These are phyloP conservation scores for Brachionus koreanus DNA, from an alignment of 1,140 invertebrate genomes.

Conservation along the genomic window DNA sequence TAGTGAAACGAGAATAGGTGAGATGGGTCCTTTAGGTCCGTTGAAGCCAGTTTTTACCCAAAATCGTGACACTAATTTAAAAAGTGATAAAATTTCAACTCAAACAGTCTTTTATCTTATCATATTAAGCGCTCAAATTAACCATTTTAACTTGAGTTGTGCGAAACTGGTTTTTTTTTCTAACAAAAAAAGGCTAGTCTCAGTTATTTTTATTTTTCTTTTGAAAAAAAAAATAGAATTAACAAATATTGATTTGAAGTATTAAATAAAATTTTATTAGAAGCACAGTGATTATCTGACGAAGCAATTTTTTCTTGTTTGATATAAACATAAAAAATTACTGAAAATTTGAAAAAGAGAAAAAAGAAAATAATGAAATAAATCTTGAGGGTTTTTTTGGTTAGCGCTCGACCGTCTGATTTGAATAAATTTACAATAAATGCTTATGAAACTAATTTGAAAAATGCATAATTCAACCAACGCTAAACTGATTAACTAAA, in stretches of 20 bases:
- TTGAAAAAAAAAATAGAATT: not conserved
- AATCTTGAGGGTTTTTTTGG: not conserved
- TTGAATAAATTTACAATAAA: not conserved
- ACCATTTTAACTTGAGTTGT: not conserved
- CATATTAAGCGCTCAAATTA: slow-evolving; percentile 1
- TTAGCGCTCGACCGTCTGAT: not conserved
- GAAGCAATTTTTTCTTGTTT: not conserved
- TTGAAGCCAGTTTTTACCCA: not conserved
- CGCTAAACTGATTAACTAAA: not conserved
- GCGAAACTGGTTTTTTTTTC: not conserved
- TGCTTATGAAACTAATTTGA: not conserved
- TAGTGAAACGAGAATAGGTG: not conserved
- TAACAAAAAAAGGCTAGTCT: not conserved
- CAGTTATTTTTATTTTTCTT: not conserved
- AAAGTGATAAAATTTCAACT: not conserved
- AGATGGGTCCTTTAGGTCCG: no score
- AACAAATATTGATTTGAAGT: not conserved
- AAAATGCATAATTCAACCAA: not conserved
- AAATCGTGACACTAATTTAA: not conserved
- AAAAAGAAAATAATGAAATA: not conserved
- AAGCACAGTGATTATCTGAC: not conserved
- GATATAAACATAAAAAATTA: not conserved
- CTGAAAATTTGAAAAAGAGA: not conserved
- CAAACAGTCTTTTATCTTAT: not conserved
- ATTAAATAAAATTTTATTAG: not conserved